Evolutionary conservation across 2,888 invertebrate species (phyloP).

Genomic region (Spisula solida): DNA sequence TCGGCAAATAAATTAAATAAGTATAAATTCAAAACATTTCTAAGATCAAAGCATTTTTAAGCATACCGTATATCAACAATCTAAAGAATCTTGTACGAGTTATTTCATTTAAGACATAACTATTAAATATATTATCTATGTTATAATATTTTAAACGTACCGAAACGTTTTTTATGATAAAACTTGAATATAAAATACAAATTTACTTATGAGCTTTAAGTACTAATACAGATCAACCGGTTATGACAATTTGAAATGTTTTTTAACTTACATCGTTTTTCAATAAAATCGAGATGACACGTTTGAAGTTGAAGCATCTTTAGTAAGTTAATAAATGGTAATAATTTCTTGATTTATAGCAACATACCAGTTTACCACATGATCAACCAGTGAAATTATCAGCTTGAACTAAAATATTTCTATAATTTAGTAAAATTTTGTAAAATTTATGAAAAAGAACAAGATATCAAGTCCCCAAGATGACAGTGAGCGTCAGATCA

Average conservation of each 20-base stretch:
- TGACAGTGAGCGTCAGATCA: background rate
- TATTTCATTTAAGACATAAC: background rate
- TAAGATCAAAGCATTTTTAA: too few relatives aligned
- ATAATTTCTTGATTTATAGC: conserved; percentile 8
- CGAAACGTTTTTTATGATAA: background rate
- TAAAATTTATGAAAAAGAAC: background rate
- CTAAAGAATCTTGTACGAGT: too few relatives aligned
- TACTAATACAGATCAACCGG: background rate
- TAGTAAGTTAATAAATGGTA: background rate
- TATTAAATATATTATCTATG: conserved; percentile 10
- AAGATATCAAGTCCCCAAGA: background rate
- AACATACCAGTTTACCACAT: background rate
- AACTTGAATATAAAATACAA: background rate
- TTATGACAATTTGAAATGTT: background rate
- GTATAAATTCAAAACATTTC: too few relatives aligned
- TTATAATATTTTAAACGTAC: background rate
- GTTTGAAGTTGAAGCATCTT: background rate
- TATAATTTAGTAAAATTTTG: background rate
- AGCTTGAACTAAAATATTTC: background rate
- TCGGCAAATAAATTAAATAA: too few relatives aligned
- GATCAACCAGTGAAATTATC: conserved; percentile 9
- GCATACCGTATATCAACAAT: too few relatives aligned
- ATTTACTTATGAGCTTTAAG: too few relatives aligned
- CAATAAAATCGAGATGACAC: conserved; percentile 18
- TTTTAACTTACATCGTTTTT: conserved; percentile 7